phyloP scores from a whole-genome alignment of 2,888 invertebrate species.

The Noctua fimbriata region DNA sequence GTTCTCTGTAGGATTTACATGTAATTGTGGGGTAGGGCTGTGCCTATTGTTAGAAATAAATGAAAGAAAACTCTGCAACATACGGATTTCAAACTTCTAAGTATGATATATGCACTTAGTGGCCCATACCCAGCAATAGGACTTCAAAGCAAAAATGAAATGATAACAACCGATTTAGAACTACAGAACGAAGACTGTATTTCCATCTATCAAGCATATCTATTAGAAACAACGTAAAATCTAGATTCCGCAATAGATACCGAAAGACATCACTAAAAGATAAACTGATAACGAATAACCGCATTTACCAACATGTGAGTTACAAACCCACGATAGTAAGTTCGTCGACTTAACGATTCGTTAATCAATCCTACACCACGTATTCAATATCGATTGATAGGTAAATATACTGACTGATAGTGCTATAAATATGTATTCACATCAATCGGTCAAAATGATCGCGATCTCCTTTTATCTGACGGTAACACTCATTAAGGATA shows the following conservation, averaged over 20 bases:
- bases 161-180: not conserved
- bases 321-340: slow-evolving; percentile 1
- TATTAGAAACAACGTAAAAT: slow-evolving; percentile 13
- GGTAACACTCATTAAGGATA: not conserved
- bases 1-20: slow-evolving; percentile 20
- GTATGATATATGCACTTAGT: not conserved
- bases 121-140: not conserved
- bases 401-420: slow-evolving; percentile 6
- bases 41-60: not conserved
- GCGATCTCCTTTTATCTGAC: not conserved
- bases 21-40: slow-evolving; percentile 46
- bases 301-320: slow-evolving; percentile 48
- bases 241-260: slow-evolving; percentile 19
- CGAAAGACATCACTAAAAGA: slow-evolving; percentile 30
- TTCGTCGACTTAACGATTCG: slow-evolving; percentile 33
- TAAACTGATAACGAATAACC: slow-evolving; percentile 8
- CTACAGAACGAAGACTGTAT: not conserved
- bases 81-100: not conserved
- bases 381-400: slow-evolving; percentile 22
- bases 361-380: slow-evolving; percentile 38
- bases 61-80: not conserved
- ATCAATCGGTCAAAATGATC: slow-evolving; percentile 11
- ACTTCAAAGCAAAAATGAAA: not conserved
- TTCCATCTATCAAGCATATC: not conserved
- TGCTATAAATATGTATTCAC: slow-evolving; percentile 1